Conservation (phyloP, 1,140 invertebrate species). For the Cotesia typhae region DNA sequence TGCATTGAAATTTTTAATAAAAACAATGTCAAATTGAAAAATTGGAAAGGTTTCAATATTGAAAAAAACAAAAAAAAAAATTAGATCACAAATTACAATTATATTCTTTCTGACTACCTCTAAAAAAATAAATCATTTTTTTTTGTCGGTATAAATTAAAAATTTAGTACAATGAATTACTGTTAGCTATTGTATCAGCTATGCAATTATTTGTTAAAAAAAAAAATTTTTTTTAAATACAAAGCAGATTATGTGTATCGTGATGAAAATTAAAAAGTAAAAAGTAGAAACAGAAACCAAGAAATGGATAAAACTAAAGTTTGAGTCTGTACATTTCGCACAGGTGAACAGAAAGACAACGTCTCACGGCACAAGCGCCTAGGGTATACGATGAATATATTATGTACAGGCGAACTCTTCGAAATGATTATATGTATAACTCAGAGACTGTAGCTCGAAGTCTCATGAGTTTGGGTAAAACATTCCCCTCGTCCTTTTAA, state of each 20-base stretch:
- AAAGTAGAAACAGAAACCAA: background rate
- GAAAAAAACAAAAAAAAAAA: no score
- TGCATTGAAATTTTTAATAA: no score
- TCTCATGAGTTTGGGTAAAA: conserved; percentile 21
- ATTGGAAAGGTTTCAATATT: no score
- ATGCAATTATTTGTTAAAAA: no score
- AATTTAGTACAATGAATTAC: no score
- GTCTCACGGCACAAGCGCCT: background rate
- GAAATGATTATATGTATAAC: conserved; percentile 28
- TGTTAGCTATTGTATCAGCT: no score
- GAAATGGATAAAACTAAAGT: background rate
- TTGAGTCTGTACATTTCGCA: conserved; percentile 7
- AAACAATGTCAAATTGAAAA: no score
- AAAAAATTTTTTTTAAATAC: no score
- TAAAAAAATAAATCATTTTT: no score
- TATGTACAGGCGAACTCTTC: conserved; percentile 26
- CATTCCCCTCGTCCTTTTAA: conserved; percentile 26
- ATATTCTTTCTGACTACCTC: no score
- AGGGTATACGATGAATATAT: conserved; percentile 25
- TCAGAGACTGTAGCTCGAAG: background rate
- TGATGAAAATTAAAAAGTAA: background rate
- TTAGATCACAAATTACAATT: no score
- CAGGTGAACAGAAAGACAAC: background rate
- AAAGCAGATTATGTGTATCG: background rate
- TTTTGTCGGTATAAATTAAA: no score